Base-by-base conservation (phyloP, 2,113 vertebrate species). In the Ia io region DNA sequence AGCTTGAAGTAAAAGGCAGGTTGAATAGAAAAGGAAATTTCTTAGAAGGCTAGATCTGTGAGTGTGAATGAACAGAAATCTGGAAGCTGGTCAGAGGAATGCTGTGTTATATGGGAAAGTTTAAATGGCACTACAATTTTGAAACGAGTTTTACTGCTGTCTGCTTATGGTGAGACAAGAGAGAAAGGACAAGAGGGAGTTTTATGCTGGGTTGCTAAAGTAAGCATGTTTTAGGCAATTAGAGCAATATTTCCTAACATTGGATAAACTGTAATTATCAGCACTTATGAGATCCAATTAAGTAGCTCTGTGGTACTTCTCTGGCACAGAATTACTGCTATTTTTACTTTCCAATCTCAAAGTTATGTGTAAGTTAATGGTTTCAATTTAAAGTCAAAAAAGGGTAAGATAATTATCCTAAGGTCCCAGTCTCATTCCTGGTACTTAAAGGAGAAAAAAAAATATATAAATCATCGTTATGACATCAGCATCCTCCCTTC, bases 151-250 rank as follows among this genome's bases (percentile, higher is more conserved):
- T 56, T 88, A 47, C 25, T 73, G 51, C 18, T 69, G 5, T 80
- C 20, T 92, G 37, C 22, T 78, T 83, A 3, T 63, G 11, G 49
- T 9, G 22, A 83, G 84, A 65, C 25, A 91, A 61, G 20, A 90
- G 10, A 84, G 10, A 74, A 74, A 86, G 42, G 23, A 83, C 25
- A 47, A n/a, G 83, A 65, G 22, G 40, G 53, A 71, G 13, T 69
- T 85, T 63, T 78, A 37, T 23, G 23, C 11, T 74, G 53, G 3
- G 9, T 40, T 82, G 40, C 56, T 44, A 74, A 35, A 12, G 3
- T 87, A 83, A 84, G 40, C 59, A 65, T 49, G n/a, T 89, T 88
- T 85, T 42, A 82, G 83, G 22, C 30, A 93, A 59, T 93, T 95
- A 56, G 35, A 88, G 12, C 25, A 28, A 12, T 89, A 82, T 82